These are phyloP conservation scores for Lagopus leucura DNA, from an alignment of 2,113 vertebrate genomes.

Conservation along the genomic window DNA sequence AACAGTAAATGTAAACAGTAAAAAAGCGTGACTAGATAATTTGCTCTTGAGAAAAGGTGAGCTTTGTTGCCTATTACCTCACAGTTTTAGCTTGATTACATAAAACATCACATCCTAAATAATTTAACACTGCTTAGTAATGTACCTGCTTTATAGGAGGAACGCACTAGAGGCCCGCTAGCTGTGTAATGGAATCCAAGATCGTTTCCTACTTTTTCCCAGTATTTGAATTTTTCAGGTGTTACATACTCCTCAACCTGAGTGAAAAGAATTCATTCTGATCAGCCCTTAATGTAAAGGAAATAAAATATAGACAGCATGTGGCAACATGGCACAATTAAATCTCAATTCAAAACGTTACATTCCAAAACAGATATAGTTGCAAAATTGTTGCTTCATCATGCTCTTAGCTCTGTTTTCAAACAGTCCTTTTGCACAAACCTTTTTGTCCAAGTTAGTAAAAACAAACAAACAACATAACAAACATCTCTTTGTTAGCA, in stretches of 20 bases:
- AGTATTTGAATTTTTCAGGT: conserved; percentile 92
- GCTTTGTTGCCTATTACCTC: background rate
- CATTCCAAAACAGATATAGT: background rate
- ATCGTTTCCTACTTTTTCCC: conserved; percentile 92
- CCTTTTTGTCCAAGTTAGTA: background rate
- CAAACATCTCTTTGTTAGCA: background rate
- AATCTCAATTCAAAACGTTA: background rate
- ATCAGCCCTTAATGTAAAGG: background rate
- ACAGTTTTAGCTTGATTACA: background rate
- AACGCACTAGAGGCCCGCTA: conserved; percentile 94
- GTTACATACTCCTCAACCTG: conserved; percentile 97
- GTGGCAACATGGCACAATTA: background rate
- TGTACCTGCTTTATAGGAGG: conserved; percentile 98
- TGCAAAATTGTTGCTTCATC: background rate
- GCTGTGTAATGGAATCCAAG: conserved; percentile 96
- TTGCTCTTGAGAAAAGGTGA: background rate
- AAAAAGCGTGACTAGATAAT: background rate
- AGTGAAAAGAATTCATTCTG: conserved; percentile 30
- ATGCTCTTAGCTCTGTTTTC: background rate
- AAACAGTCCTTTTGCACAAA: background rate
- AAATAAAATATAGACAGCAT: background rate
- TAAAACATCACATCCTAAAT: background rate
- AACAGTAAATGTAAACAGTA: background rate
- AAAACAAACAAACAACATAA: background rate
- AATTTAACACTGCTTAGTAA: background rate